A percentile compares a stretch with the other conserved stretches of the same genome.
Evolutionary conservation across 2,113 vertebrate species (phyloP).

Genomic region (Tyrannus savana): DNA sequence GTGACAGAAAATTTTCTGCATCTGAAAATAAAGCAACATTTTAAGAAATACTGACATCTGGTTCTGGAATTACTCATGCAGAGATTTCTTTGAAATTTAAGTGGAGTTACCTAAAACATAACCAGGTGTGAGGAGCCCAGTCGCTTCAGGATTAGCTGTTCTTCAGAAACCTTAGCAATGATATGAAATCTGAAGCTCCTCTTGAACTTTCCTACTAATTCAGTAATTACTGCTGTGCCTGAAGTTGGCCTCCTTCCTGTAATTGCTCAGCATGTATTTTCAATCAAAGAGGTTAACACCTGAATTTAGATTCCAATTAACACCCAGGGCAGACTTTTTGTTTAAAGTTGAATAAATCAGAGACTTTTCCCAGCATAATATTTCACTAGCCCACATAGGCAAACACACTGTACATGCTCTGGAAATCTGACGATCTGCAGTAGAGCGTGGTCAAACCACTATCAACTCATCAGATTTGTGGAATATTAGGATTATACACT

Average conservation of each 20-base stretch:
- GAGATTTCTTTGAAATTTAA: constrained; percentile 66
- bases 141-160: constrained; percentile 85
- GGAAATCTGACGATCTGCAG: constrained; percentile 25
- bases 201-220: constrained; percentile 97
- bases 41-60: constrained; percentile 1
- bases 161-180: constrained; percentile 85
- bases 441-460: neutral
- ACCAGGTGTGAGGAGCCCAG: constrained; percentile 75
- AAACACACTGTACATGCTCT: constrained; percentile 10
- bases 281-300: constrained; percentile 83
- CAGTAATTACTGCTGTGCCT: constrained; percentile 94
- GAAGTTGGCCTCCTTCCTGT: constrained; percentile 82
- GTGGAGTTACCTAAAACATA: constrained; percentile 63
- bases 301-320: constrained; percentile 88
- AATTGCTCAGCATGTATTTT: constrained; percentile 82
- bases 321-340: constrained; percentile 80
- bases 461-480: neutral
- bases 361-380: constrained; percentile 75
- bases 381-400: constrained; percentile 63
- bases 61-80: constrained; percentile 15
- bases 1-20: neutral
- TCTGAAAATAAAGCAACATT: constrained; percentile 23
- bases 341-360: constrained; percentile 76
- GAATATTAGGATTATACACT: neutral
- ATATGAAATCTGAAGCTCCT: constrained; percentile 92